Evolutionary conservation across 2,888 invertebrate genomes (phyloP).

Genomic region (Sesamia inferens): DNA sequence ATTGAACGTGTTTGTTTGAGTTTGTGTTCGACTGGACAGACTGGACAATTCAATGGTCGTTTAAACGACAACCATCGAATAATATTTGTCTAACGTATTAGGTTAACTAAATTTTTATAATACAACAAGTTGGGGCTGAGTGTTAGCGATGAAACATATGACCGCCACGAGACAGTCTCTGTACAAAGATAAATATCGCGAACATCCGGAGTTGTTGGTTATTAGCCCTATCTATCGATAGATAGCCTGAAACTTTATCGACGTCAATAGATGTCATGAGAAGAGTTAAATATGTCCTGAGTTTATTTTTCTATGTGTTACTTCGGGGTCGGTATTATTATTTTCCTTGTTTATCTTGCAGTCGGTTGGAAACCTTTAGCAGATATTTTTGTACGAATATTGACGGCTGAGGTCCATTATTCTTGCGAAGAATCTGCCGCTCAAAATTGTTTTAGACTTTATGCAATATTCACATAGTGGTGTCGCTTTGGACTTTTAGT

Average conservation of each 20-base stretch:
- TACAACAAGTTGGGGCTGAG: constrained; percentile 59
- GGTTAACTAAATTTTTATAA: constrained; percentile 62
- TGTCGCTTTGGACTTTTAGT: neutral
- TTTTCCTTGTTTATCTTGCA: no score
- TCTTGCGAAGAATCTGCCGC: no score
- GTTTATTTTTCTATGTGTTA: constrained; percentile 3
- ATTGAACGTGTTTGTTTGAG: constrained; percentile 24
- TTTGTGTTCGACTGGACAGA: constrained; percentile 46
- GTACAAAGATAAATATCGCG: constrained; percentile 51
- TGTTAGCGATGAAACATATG: constrained; percentile 53
- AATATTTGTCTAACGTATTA: constrained; percentile 63
- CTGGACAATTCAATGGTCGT: constrained; percentile 47
- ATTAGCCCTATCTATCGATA: constrained; percentile 43
- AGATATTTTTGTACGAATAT: no score
- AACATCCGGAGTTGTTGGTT: constrained; percentile 46
- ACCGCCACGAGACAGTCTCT: constrained; percentile 42
- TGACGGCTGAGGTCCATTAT: no score
- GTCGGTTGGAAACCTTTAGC: no score
- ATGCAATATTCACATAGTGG: no score
- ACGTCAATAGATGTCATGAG: constrained; percentile 52
- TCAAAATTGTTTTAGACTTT: no score
- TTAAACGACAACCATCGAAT: constrained; percentile 59
- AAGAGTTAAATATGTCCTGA: constrained; percentile 10
- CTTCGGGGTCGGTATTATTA: constrained; percentile 5
- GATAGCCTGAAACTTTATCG: constrained; percentile 51